These are phyloP conservation scores for Danio aesculapii DNA, from an alignment of 2,797 vertebrate species.

Conservation along the genomic window DNA sequence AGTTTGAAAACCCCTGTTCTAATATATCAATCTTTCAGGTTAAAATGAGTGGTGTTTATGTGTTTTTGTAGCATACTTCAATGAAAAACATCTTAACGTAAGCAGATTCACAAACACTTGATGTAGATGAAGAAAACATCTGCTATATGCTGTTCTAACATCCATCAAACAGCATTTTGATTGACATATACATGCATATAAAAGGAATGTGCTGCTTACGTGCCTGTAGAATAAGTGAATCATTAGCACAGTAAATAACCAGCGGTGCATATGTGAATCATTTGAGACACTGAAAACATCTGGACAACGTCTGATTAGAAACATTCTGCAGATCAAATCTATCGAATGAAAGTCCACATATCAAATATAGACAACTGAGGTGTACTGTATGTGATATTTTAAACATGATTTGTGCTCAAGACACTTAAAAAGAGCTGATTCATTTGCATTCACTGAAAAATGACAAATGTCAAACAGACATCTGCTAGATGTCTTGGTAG, in stretches of 20 bases:
- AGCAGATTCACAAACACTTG: not conserved
- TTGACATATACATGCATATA: not conserved
- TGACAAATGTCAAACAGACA: not conserved
- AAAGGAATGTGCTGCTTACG: not conserved
- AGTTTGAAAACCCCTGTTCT: no score
- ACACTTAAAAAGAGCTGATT: not conserved
- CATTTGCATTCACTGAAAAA: not conserved
- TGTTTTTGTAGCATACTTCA: not conserved
- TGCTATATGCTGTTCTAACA: not conserved
- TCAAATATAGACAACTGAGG: not conserved
- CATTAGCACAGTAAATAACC: not conserved
- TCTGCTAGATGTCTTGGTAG: not conserved
- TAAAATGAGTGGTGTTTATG: no score
- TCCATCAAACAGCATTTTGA: not conserved
- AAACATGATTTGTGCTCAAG: not conserved
- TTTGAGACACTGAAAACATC: not conserved
- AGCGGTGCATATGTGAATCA: not conserved
- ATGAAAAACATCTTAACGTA: not conserved
- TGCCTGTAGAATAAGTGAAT: not conserved
- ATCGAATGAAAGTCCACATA: not conserved
- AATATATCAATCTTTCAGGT: no score
- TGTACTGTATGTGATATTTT: not conserved
- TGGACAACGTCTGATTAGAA: not conserved
- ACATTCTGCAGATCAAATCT: not conserved
- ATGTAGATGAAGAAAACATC: not conserved